Percentiles rank a stretch among this genome's conserved stretches.
Conservation (phyloP, 2,113 vertebrate species). For the zebrafish (Danio rerio) region DNA sequence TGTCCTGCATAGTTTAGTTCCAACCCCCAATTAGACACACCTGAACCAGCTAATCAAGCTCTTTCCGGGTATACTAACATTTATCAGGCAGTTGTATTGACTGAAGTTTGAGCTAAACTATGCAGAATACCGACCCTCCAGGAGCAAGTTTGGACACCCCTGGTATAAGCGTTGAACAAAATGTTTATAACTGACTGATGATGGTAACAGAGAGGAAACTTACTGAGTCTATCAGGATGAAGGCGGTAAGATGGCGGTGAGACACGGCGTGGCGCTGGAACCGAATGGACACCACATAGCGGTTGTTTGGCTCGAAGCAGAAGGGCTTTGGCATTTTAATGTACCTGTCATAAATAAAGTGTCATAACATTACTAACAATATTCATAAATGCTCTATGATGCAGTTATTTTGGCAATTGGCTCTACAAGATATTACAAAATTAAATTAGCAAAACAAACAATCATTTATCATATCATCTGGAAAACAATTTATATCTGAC, state of each 20-base stretch:
- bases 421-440: not conserved
- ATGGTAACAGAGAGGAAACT: constrained; percentile 50
- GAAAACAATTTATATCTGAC: too few relatives aligned
- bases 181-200: not conserved
- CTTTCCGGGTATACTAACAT: too few relatives aligned
- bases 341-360: constrained; percentile 61
- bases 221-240: constrained; percentile 87
- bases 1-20: too few relatives aligned
- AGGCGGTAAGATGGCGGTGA: constrained; percentile 74
- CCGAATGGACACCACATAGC: constrained; percentile 76
- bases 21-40: too few relatives aligned
- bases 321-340: constrained; percentile 84
- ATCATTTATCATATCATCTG: too few relatives aligned
- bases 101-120: too few relatives aligned
- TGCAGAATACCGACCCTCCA: too few relatives aligned
- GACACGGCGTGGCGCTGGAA: constrained; percentile 80
- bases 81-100: too few relatives aligned
- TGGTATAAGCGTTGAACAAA: too few relatives aligned
- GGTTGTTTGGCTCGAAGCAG: constrained; percentile 85
- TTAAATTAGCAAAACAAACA: not conserved
- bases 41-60: too few relatives aligned
- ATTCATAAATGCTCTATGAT: not conserved
- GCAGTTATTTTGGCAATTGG: too few relatives aligned
- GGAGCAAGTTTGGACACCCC: too few relatives aligned
- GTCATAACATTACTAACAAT: not conserved